phyloP scores from a whole-genome alignment of 2,797 vertebrate species.

The Paramormyrops hopkinsi region DNA sequence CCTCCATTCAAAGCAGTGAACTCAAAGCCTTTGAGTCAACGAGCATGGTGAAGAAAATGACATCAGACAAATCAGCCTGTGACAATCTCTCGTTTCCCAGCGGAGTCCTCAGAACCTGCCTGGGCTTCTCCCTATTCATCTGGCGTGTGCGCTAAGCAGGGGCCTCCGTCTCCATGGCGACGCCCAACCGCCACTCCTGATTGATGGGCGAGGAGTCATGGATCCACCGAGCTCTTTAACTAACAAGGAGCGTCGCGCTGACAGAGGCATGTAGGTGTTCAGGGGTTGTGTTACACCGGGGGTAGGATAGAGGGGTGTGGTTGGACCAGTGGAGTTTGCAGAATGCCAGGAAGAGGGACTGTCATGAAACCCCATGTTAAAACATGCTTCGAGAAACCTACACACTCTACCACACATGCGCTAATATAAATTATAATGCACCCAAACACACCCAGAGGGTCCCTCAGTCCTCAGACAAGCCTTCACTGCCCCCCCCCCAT shows the following conservation, averaged over 20 bases:
- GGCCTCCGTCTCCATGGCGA: conserved; percentile 45
- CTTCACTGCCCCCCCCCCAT: neutral
- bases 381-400: neutral
- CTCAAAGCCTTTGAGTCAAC: neutral
- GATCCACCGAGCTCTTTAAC: conserved; percentile 29
- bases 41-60: neutral
- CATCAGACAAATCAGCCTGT: neutral
- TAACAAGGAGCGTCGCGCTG: neutral
- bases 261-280: neutral
- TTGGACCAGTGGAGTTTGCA: neutral
- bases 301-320: neutral
- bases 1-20: neutral
- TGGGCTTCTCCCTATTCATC: neutral
- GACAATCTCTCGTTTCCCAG: neutral
- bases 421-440: neutral
- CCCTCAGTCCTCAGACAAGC: neutral
- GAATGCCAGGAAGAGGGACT: neutral
- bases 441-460: neutral
- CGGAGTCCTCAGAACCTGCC: neutral
- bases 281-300: neutral
- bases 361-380: neutral
- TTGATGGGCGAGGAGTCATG: conserved; percentile 31
- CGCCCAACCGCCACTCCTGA: conserved; percentile 31
- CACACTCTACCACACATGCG: neutral
- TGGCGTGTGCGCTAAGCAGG: neutral